Evolutionary conservation across 2,888 invertebrate genomes (phyloP), one percentile per base, ranked within the genome.

Genomic region (Drepanosiphum platanoidis): DNA sequence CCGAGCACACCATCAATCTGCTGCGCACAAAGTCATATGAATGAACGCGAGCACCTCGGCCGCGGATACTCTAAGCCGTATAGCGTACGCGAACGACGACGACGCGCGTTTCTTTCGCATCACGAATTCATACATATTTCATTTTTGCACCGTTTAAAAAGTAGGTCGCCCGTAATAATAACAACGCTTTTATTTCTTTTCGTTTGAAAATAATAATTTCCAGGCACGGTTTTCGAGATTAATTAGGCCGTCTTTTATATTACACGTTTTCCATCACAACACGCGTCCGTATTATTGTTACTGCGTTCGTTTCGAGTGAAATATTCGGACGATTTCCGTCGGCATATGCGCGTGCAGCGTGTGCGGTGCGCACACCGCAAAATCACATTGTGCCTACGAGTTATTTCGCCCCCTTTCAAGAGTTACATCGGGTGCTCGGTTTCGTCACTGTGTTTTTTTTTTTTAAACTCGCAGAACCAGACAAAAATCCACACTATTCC

Each of bases 181-280:
- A 42, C n/a, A 15, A 15, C 30, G 9, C 8, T n/a, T 46, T 79
- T 42, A 66, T n/a, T 79, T 66, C n/a, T 8, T 27, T 79, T 42
- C 66, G 32, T 79, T 66, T 58, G 36, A n/a, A 36, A 75, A 75
- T 36, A 18, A 18, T 58, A 18, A 3, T 36, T 46, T 11, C 13
- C 22, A 32, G 3, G 61, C 18, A n/a, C 32, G 1, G 42, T 66
- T 79, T 66, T 66, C 30, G 15, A 15, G 39, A 79, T 42, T 79
- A 79, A 79, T 79, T 79, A 66, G 66, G 66, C 39, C 32, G 39
- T 52, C 42, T 66, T 79, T 79, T 78, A 13, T 78, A 22, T 42
- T 66, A n/a, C n/a, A n/a, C n/a, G n/a, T n/a, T n/a, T 74, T 22
- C 27, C 18, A n/a, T n/a, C 52, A 22, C 18, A 52, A 18, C 3